Percentiles rank a stretch among this genome's conserved stretches.
These are phyloP conservation scores for Labrus mixtus DNA, from an alignment of 2,113 vertebrate genomes.

Conservation along the genomic window DNA sequence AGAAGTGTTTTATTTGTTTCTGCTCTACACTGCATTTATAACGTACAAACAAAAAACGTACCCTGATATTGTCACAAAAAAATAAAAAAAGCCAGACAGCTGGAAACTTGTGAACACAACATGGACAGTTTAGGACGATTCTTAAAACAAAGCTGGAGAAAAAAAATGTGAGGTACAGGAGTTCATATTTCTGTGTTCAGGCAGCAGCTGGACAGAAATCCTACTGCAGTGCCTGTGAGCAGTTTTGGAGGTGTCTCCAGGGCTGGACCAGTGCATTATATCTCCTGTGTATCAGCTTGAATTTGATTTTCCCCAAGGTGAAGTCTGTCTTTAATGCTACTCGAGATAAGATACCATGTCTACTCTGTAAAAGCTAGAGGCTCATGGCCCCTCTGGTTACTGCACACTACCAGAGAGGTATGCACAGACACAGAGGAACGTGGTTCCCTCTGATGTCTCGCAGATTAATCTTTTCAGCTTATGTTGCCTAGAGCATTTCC, in stretches of 20 bases:
- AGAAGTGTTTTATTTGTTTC: background rate
- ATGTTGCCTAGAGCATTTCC: constrained; percentile 11
- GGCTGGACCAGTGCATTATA: constrained; percentile 33
- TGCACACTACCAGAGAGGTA: constrained; percentile 47
- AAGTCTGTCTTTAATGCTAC: constrained; percentile 55
- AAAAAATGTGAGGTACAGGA: constrained; percentile 47
- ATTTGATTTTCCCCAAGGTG: constrained; percentile 55
- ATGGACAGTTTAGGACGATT: constrained; percentile 44
- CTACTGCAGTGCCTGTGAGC: constrained; percentile 27
- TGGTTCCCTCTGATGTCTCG: constrained; percentile 46
- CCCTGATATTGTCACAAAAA: constrained; percentile 67
- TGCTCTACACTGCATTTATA: constrained; percentile 18
- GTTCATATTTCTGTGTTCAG: constrained; percentile 32
- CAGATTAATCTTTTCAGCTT: constrained; percentile 26
- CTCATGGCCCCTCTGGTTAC: constrained; percentile 52
- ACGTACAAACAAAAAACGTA: constrained; percentile 55
- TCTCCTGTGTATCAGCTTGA: constrained; percentile 15
- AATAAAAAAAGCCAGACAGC: constrained; percentile 19
- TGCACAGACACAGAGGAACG: constrained; percentile 37
- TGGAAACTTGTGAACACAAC: constrained; percentile 7
- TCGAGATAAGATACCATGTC: constrained; percentile 59
- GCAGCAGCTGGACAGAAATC: constrained; percentile 58
- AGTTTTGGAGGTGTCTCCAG: constrained; percentile 48
- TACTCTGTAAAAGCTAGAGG: constrained; percentile 46
- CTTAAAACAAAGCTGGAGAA: constrained; percentile 16